A percentile compares a stretch with the other conserved stretches of the same genome.
Evolutionary conservation across 1,140 invertebrate species (phyloP).

Genomic region (Drosophila pseudoananassae): DNA sequence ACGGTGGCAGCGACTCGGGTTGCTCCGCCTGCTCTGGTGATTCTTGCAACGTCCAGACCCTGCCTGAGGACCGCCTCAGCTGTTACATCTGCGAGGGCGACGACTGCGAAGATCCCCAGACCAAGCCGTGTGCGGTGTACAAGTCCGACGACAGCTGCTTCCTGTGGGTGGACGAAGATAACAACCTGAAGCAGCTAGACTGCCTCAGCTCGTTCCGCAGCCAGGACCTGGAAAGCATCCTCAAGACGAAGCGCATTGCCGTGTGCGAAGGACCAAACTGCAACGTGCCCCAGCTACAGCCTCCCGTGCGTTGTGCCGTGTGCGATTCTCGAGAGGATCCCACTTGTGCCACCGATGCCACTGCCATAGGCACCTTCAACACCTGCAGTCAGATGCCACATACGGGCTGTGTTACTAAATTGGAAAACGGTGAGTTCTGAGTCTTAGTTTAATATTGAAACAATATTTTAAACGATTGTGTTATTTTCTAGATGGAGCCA

Average conservation of each 20-base stretch:
- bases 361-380: constrained; percentile 43
- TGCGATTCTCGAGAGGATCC: constrained; percentile 68
- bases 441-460: not conserved
- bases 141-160: constrained; percentile 70
- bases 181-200: constrained; percentile 58
- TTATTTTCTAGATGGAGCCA: constrained; percentile 60
- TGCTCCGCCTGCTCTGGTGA: constrained; percentile 55
- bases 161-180: constrained; percentile 60
- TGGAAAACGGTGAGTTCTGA: constrained; percentile 37
- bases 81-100: constrained; percentile 66
- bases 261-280: constrained; percentile 67
- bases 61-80: constrained; percentile 58
- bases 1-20: constrained; percentile 28
- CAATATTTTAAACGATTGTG: not conserved
- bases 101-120: constrained; percentile 56
- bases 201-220: constrained; percentile 73
- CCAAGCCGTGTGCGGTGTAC: constrained; percentile 54
- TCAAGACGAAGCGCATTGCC: constrained; percentile 69
- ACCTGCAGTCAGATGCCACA: constrained; percentile 66
- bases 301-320: constrained; percentile 56
- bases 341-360: constrained; percentile 55
- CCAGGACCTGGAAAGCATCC: constrained; percentile 63
- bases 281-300: constrained; percentile 49
- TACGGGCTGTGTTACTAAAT: constrained; percentile 55
- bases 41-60: constrained; percentile 53